Conservation (phyloP, 2,888 invertebrate species). For the Siphonodentalium dalli region DNA sequence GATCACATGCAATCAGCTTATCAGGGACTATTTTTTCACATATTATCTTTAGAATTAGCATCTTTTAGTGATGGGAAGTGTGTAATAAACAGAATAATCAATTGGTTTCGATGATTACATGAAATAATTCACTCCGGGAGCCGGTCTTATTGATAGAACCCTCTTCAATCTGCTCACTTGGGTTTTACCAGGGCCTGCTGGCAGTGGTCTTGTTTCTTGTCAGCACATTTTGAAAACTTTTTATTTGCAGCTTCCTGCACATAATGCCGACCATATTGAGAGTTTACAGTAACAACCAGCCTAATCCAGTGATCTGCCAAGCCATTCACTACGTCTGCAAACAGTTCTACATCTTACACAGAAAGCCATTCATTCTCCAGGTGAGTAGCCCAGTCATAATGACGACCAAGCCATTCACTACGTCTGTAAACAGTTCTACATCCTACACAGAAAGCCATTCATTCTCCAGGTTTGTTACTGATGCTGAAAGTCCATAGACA, state of each 20-base stretch:
- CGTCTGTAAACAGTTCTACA: constrained; percentile 98
- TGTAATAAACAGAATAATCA: no score
- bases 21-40: no score
- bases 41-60: no score
- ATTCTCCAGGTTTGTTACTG: constrained; percentile 76
- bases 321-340: constrained; percentile 98
- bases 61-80: no score
- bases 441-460: constrained; percentile 97
- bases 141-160: no score
- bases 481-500: neutral
- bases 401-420: constrained; percentile 98
- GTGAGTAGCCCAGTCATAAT: constrained; percentile 35
- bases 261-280: constrained; percentile 97
- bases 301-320: constrained; percentile 91
- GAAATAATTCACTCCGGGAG: no score
- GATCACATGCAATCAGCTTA: no score
- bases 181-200: neutral
- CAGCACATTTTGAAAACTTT: neutral
- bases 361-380: constrained; percentile 97
- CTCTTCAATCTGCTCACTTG: no score
- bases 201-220: no score
- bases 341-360: constrained; percentile 96
- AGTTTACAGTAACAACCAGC: constrained; percentile 97
- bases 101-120: no score
- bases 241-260: constrained; percentile 77